phyloP scores from a whole-genome alignment of 2,797 vertebrate species.

The Choloepus didactylus region DNA sequence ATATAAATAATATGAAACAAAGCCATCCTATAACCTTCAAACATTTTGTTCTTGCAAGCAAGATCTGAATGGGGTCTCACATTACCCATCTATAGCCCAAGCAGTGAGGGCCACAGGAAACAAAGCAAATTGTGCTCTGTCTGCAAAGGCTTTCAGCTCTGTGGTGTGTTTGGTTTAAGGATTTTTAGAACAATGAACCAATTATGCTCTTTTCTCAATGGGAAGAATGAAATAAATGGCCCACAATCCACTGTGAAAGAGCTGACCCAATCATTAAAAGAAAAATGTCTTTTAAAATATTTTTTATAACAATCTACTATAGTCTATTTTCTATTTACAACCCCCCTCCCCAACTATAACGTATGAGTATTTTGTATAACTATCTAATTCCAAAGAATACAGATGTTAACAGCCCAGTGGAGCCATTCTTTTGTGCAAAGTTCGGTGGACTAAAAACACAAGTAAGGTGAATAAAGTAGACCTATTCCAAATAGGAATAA shows the following conservation, averaged over 20 bases:
- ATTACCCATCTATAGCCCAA: neutral
- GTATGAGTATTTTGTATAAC: neutral
- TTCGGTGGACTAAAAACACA: neutral
- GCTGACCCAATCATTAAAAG: neutral
- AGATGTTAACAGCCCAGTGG: neutral
- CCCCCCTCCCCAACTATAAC: neutral
- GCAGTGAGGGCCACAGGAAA: neutral
- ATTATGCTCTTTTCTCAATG: conserved; percentile 22
- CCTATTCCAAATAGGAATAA: neutral
- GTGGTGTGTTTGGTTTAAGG: neutral
- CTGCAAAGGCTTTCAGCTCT: neutral
- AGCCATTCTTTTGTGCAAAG: neutral
- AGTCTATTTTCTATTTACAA: neutral
- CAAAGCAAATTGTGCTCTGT: neutral
- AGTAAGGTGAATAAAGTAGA: neutral
- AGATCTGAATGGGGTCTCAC: conserved; percentile 14
- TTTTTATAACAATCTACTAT: neutral
- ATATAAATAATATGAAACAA: conserved; percentile 3
- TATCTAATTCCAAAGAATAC: neutral
- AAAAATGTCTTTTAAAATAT: conserved; percentile 21
- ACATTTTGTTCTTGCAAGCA: neutral
- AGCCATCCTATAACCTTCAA: neutral
- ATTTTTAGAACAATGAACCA: conserved; percentile 48
- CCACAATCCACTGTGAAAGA: neutral
- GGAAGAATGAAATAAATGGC: conserved; percentile 50